phyloP scores from a whole-genome alignment of 1,140 invertebrate genomes.

The Gonatopus flavifemur region DNA sequence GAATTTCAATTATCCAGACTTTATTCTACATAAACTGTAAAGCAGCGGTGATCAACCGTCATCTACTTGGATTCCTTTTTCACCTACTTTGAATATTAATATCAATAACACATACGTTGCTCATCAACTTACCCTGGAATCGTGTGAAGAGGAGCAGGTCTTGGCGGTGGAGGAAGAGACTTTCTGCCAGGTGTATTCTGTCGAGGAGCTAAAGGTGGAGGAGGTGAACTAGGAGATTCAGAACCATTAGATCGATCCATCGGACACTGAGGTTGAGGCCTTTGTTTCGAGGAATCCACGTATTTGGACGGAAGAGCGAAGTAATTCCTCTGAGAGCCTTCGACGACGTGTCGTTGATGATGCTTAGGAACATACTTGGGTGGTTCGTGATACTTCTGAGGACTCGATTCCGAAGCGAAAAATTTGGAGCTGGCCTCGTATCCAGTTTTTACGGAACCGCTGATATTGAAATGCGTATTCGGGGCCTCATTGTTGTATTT shows the following conservation, averaged over 20 bases:
- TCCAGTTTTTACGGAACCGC: slow-evolving; percentile 35
- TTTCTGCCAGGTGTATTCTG: slow-evolving; percentile 45
- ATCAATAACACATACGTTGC: too few relatives aligned
- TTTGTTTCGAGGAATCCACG: slow-evolving; percentile 34
- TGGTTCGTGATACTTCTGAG: slow-evolving; percentile 43
- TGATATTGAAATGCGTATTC: slow-evolving; percentile 25
- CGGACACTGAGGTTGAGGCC: slow-evolving; percentile 33
- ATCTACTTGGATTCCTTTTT: too few relatives aligned
- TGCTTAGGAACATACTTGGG: slow-evolving; percentile 39
- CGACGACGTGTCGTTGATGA: slow-evolving; percentile 27
- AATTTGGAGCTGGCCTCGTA: slow-evolving; percentile 42
- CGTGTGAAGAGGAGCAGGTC: slow-evolving; percentile 48
- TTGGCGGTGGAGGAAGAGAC: slow-evolving; percentile 50
- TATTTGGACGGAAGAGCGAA: slow-evolving; percentile 43
- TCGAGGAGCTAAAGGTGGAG: slow-evolving; percentile 50
- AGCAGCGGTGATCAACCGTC: too few relatives aligned
- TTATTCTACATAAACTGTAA: too few relatives aligned
- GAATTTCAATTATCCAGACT: too few relatives aligned
- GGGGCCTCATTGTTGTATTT: slow-evolving; percentile 30
- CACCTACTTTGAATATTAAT: too few relatives aligned
- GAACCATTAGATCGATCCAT: slow-evolving; percentile 28
- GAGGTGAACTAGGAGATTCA: slow-evolving; percentile 35
- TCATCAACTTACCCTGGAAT: slow-evolving; percentile 45
- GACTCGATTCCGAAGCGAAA: slow-evolving; percentile 29
- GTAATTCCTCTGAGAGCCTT: slow-evolving; percentile 27